A percentile compares a stretch with the other conserved stretches of the same genome.
These are phyloP conservation scores for Labeo rohita DNA, from an alignment of 2,113 vertebrate genomes.

Conservation along the genomic window DNA sequence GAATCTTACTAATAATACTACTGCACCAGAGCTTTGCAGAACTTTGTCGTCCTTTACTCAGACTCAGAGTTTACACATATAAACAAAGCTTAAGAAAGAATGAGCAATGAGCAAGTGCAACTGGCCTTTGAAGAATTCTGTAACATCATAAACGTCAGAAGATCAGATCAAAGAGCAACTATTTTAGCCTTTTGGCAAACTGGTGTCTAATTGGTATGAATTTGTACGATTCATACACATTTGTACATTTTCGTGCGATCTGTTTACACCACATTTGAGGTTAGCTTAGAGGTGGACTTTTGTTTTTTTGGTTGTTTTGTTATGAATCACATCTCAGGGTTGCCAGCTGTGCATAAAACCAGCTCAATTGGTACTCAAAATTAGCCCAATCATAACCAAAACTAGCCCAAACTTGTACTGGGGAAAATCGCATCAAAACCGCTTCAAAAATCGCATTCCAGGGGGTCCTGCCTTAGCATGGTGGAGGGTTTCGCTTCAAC, in stretches of 20 bases:
- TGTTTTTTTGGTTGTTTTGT: too few relatives aligned
- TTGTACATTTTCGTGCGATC: not conserved
- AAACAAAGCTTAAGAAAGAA: not conserved
- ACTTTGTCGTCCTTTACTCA: not conserved
- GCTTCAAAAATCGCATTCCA: too few relatives aligned
- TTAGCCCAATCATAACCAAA: too few relatives aligned
- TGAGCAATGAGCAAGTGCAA: not conserved
- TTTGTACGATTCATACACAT: not conserved
- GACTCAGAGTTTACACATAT: not conserved
- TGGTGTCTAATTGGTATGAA: not conserved
- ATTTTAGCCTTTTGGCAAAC: not conserved
- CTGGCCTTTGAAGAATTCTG: not conserved
- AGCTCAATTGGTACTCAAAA: too few relatives aligned
- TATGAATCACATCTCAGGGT: too few relatives aligned
- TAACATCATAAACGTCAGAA: constrained; percentile 1
- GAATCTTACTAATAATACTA: not conserved
- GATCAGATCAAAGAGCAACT: not conserved
- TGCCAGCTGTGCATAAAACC: too few relatives aligned
- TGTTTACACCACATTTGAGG: not conserved
- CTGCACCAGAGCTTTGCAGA: not conserved
- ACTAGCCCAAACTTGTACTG: too few relatives aligned
- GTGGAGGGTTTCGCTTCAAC: too few relatives aligned
- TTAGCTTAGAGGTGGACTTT: not conserved
- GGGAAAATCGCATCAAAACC: too few relatives aligned
- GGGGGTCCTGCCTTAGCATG: too few relatives aligned